Base-by-base conservation (phyloP, 2,113 vertebrate genomes). In the Gila orcuttii region DNA sequence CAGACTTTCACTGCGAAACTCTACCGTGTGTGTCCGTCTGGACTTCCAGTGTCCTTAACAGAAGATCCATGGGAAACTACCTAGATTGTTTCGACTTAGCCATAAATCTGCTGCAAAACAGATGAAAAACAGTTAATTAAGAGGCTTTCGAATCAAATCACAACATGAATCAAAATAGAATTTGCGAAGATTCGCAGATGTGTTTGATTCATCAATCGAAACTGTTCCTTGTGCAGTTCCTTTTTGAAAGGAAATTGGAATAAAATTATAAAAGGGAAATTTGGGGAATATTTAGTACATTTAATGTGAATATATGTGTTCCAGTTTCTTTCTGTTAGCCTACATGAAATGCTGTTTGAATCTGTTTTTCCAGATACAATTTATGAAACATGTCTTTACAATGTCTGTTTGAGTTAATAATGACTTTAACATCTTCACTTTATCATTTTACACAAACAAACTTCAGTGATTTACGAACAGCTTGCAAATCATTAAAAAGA, bases 1-100 rank as follows among this genome's bases (percentile, higher is more conserved):
- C 91, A 89, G 87, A 86, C 86, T 82, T 88, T 79, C 62, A 79
- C 87, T 17, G 60, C 10, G 59, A 77, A 55, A 33, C 50, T 33
- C 12, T 9, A 45, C 50, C 3, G 31, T 52, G 77, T 69, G 71
- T 60, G 68, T 86, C 28, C 17, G 75, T 5, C 75, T 77, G 50
- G 47, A 55, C 12, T 31, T 69, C 28, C 11, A 52, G 47, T 31
- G 39, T 74, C n/a, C 73, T 25, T 11, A 25, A 47, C 11, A 13
- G 23, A 45, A 25, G 6, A 6, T 64, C 4, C 60, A 64, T 28
- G 0, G 13, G 19, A 73, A 73, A 42, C 69, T 31, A 68, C 28
- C 15, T 13, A 47, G 42, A 25, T 15, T 75, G n/a, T 50, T 8
- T 45, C 3, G 2, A 73, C 12, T 45, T 45, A 42, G 36, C 10